Percentiles rank a stretch among this genome's conserved stretches.
Conservation (phyloP, 2,888 invertebrate species). For the Polydrusus cervinus region DNA sequence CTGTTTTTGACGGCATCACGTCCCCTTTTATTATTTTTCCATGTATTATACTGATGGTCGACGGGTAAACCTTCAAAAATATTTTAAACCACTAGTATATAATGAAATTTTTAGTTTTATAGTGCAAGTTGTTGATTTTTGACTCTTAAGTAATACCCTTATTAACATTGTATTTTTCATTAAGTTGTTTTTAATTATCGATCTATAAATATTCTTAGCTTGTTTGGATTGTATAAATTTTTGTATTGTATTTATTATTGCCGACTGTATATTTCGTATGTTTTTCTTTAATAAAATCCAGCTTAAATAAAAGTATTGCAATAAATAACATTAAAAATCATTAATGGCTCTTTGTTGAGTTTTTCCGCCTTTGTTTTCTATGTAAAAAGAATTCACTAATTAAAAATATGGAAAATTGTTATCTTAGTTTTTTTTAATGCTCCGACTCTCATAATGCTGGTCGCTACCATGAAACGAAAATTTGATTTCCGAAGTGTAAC, state of each 20-base stretch:
- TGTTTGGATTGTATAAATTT: constrained; percentile 60
- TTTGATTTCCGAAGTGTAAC: too few relatives aligned
- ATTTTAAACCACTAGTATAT: background rate
- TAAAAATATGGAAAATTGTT: constrained; percentile 32
- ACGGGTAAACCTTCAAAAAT: background rate
- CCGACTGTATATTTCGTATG: constrained; percentile 61
- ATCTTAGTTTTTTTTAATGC: background rate
- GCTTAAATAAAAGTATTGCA: constrained; percentile 60
- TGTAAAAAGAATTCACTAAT: constrained; percentile 48
- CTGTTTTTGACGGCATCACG: too few relatives aligned
- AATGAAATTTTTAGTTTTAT: background rate
- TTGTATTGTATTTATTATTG: constrained; percentile 61
- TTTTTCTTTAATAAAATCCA: constrained; percentile 57
- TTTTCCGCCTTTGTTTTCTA: constrained; percentile 40
- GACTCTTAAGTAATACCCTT: constrained; percentile 16
- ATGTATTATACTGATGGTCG: too few relatives aligned
- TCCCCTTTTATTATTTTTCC: too few relatives aligned
- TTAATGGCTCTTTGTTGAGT: constrained; percentile 19
- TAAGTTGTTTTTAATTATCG: constrained; percentile 17
- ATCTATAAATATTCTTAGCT: constrained; percentile 37
- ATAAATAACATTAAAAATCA: constrained; percentile 51
- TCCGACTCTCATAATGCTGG: too few relatives aligned
- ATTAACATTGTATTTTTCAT: background rate
- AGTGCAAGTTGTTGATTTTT: background rate
- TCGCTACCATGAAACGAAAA: too few relatives aligned